Percentiles rank a stretch among this genome's conserved stretches.
Evolutionary conservation across 2,797 vertebrate species (phyloP).

Genomic region (Myotis myotis): DNA sequence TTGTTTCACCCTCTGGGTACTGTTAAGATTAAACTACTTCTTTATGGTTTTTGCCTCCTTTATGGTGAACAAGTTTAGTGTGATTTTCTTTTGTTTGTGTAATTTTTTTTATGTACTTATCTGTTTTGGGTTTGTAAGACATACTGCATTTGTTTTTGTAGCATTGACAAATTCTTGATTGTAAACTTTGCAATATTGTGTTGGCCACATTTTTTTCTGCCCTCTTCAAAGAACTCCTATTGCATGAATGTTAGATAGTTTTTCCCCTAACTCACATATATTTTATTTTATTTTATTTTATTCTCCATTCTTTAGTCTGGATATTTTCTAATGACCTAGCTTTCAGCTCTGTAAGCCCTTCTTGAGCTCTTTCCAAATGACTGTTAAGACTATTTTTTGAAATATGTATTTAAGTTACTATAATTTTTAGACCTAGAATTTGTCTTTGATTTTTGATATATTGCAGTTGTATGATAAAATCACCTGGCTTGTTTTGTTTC

Average conservation of each 20-base stretch:
- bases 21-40: background rate
- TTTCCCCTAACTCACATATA: background rate
- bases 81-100: background rate
- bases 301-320: background rate
- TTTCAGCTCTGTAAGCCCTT: background rate
- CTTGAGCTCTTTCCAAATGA: slow-evolving; percentile 13
- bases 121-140: background rate
- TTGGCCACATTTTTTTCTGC: background rate
- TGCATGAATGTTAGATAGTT: background rate
- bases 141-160: background rate
- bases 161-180: background rate
- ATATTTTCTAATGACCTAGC: background rate
- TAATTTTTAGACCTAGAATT: background rate
- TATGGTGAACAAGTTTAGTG: background rate
- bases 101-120: background rate
- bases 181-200: background rate
- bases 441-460: slow-evolving; percentile 14
- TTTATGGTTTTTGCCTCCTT: background rate
- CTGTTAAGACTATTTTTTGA: background rate
- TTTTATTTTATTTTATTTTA: background rate
- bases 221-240: background rate
- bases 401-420: background rate
- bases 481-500: background rate
- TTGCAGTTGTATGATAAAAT: background rate
- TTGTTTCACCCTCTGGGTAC: background rate